Conservation (phyloP, 2,888 invertebrate genomes). For the Erebia ligea region DNA sequence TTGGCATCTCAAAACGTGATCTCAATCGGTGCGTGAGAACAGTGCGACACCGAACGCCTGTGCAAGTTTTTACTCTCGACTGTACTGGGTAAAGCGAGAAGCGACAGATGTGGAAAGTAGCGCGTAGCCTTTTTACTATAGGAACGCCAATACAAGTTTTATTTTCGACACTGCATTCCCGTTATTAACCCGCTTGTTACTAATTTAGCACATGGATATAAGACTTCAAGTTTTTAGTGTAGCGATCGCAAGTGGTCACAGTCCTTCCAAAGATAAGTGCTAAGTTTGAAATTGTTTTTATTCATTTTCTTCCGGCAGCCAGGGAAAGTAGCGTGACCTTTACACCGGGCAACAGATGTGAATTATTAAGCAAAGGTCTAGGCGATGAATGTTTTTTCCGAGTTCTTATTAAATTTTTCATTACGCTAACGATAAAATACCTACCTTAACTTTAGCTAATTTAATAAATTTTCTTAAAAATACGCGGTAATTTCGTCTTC, state of each 20-base stretch:
- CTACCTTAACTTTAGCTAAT: not conserved
- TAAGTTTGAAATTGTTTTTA: not conserved
- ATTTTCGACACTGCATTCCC: not conserved
- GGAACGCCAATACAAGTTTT: conserved; percentile 23
- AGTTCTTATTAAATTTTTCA: conserved; percentile 9
- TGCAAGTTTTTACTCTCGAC: conserved; percentile 37
- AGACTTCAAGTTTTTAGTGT: not conserved
- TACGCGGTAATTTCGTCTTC: too few species aligned
- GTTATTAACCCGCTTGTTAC: not conserved
- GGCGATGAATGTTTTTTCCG: conserved; percentile 3
- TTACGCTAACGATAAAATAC: not conserved
- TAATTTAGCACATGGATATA: not conserved
- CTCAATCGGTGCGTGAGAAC: conserved; percentile 36
- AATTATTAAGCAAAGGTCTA: conserved; percentile 5
- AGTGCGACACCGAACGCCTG: conserved; percentile 24
- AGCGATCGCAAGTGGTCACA: not conserved
- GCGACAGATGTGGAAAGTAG: conserved; percentile 37
- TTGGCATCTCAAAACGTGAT: conserved; percentile 18
- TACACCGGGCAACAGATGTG: conserved; percentile 11
- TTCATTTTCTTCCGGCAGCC: conserved; percentile 4
- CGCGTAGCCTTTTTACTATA: conserved; percentile 34
- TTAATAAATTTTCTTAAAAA: not conserved
- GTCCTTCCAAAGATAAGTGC: not conserved
- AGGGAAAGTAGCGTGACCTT: not conserved
- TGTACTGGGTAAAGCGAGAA: conserved; percentile 17